phyloP scores from a whole-genome alignment of 2,888 invertebrate species.

The Lobophora halterata region DNA sequence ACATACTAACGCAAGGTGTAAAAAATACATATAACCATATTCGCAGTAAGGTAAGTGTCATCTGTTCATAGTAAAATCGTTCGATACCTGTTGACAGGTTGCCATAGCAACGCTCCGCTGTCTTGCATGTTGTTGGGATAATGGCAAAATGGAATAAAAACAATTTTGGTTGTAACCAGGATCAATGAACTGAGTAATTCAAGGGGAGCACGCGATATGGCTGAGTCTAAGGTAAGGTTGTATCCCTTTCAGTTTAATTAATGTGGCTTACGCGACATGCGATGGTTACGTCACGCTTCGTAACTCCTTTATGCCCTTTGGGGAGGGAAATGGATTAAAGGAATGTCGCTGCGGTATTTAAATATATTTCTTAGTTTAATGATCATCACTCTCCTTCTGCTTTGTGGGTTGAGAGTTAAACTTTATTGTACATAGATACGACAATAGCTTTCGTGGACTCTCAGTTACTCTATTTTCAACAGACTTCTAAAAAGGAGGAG shows the following conservation, averaged over 20 bases:
- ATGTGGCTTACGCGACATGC: slow-evolving; percentile 60
- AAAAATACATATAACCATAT: background rate
- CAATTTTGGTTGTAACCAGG: slow-evolving; percentile 65
- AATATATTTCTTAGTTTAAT: slow-evolving; percentile 6
- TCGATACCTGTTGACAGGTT: slow-evolving; percentile 42
- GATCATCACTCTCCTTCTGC: slow-evolving; percentile 5
- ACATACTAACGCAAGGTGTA: no score
- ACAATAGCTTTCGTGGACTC: no score
- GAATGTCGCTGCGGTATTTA: slow-evolving; percentile 7
- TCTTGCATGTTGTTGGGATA: slow-evolving; percentile 60
- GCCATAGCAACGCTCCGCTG: slow-evolving; percentile 51
- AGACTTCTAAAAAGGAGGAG: no score
- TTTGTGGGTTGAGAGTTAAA: slow-evolving; percentile 1
- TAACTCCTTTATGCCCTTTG: slow-evolving; percentile 30
- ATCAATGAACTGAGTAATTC: slow-evolving; percentile 72
- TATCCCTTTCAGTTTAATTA: slow-evolving; percentile 65
- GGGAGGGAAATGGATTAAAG: slow-evolving; percentile 8
- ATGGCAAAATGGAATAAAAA: slow-evolving; percentile 67
- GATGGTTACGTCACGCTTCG: slow-evolving; percentile 32
- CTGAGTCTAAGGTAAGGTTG: slow-evolving; percentile 64
- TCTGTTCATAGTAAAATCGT: background rate
- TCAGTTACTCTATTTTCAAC: no score
- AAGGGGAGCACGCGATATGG: slow-evolving; percentile 71
- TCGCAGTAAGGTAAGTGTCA: background rate
- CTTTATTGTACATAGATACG: background rate